Conservation (phyloP, 2,888 invertebrate genomes). For the Kryphioiulus occultus region DNA sequence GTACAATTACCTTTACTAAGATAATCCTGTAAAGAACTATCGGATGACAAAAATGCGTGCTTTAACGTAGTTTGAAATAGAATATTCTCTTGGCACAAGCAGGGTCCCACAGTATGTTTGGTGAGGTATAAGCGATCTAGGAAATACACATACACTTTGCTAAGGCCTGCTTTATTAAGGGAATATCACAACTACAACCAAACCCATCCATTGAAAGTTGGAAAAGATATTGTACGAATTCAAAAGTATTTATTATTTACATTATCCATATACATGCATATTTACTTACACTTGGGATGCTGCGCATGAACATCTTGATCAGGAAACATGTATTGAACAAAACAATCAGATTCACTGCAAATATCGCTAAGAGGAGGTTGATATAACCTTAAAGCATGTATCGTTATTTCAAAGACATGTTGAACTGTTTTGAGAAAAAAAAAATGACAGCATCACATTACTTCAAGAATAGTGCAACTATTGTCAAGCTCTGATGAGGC, state of each 20-base stretch:
- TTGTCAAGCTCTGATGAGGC: background rate
- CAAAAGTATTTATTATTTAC: background rate
- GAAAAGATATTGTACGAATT: too few relatives aligned
- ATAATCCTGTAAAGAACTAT: background rate
- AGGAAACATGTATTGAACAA: background rate
- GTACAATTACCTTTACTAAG: background rate
- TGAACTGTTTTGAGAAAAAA: background rate
- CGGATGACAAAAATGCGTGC: background rate
- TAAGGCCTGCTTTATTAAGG: background rate
- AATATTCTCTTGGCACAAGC: background rate
- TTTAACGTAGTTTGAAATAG: background rate
- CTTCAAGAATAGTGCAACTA: background rate
- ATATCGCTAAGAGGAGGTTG: background rate
- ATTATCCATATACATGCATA: background rate
- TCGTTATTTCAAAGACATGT: background rate
- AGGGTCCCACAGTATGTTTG: background rate
- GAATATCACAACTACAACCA: too few relatives aligned
- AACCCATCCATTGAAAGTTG: too few relatives aligned
- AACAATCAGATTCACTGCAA: constrained; percentile 5
- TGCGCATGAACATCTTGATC: background rate
- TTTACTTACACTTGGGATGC: background rate
- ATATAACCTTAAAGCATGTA: background rate
- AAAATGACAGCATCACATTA: background rate
- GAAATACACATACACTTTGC: background rate
- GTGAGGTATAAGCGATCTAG: background rate